Base-by-base conservation (phyloP, 1,140 invertebrate species). In the Drosophila varians region DNA sequence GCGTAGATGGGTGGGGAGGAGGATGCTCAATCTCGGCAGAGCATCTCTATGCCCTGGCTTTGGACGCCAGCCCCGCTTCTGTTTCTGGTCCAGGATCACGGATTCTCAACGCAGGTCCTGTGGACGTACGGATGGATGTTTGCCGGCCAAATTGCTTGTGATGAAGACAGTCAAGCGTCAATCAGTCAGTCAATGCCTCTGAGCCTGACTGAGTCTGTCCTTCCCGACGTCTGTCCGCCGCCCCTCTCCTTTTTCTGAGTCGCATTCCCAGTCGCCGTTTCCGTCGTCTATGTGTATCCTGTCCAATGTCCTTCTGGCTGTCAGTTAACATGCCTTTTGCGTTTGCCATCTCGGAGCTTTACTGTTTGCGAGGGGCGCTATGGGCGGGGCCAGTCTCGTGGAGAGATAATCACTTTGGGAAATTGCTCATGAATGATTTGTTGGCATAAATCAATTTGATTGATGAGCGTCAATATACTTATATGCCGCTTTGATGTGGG, bases 341-440 rank as follows among this genome's bases (percentile, higher is more conserved):
- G 80, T 86, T 86, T 76, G 80, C 80, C 65, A 77, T 64, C 74
- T 73, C 78, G 45, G 16, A 58, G 61, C 25, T 28, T 28, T 40
- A 64, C 23, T 45, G 58, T 65, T 72, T 26, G 36, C 12, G 36
- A 38, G 36, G 55, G 70, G 38, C 65, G 40, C 45, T 60, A 61
- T 23, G 42, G 60, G 46, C 38, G 26, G 46, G 60, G 46, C 48
- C 51, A 54, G 47, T 75, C 42, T 80, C 68, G 58, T 73, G 73
- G 73, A 86, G 80, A 86, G 86, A 86, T 86, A 89, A 89, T 89
- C 86, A 89, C 86, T 89, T 89, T 89, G 86, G 79, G 84, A 84
- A 89, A 87, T 87, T 87, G 82, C 82, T 87, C 82, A 89, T 80
- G 86, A 89, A 89, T 89, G 86, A 89, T 89, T 89, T 89, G 86